Evolutionary conservation across 2,888 invertebrate genomes (phyloP).

Genomic region (Stenodema calcarata): DNA sequence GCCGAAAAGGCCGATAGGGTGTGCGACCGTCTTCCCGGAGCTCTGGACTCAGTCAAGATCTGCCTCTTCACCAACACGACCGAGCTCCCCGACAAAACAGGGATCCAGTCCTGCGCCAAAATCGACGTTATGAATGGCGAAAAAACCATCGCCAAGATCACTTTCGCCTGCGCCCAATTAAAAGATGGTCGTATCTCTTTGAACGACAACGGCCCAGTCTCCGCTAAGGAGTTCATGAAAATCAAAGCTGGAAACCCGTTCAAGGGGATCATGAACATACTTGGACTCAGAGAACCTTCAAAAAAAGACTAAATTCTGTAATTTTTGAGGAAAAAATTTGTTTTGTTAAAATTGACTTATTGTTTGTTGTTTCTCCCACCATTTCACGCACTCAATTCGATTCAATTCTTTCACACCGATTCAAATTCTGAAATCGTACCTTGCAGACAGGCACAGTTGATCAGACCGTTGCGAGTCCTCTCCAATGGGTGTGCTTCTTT

Average conservation of each 20-base stretch:
- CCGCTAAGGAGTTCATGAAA: background rate
- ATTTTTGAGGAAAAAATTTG: background rate
- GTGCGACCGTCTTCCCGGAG: slow-evolving; percentile 31
- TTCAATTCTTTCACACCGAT: too few relatives aligned
- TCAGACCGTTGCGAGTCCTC: too few relatives aligned
- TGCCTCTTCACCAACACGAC: slow-evolving; percentile 7
- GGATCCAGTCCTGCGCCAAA: slow-evolving; percentile 14
- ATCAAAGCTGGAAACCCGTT: slow-evolving; percentile 3
- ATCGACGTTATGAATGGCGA: slow-evolving; percentile 2
- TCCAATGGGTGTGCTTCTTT: too few relatives aligned
- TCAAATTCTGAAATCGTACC: too few relatives aligned
- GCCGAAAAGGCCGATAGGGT: slow-evolving; percentile 17
- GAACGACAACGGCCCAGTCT: slow-evolving; percentile 2
- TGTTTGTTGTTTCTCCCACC: too few relatives aligned
- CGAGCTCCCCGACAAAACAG: background rate
- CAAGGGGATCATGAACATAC: slow-evolving; percentile 22
- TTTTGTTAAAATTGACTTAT: background rate
- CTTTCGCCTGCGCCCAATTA: slow-evolving; percentile 32
- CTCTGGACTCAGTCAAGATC: slow-evolving; percentile 6
- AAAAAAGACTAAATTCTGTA: background rate
- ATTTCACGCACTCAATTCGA: too few relatives aligned
- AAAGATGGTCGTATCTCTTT: slow-evolving; percentile 23
- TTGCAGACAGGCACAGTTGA: too few relatives aligned
- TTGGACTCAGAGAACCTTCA: slow-evolving; percentile 18
- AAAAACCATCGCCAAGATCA: slow-evolving; percentile 14